Base-by-base conservation (phyloP, 1,140 invertebrate species). In the Samia ricini region DNA sequence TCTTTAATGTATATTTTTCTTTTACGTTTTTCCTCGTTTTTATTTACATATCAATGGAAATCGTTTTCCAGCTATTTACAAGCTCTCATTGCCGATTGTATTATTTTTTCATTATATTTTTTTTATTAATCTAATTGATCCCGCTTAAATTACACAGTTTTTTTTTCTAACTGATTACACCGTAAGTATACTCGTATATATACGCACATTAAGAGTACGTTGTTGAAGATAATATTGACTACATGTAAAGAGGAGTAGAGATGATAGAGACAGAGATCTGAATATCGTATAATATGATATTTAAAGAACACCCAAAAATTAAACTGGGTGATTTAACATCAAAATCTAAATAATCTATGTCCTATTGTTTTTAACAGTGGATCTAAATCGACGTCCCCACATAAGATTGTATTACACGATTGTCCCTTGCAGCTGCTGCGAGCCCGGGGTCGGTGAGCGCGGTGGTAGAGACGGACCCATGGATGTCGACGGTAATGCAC, bases 391-490 rank as follows among this genome's bases (percentile, higher is more conserved):
- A 89, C 95, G 94, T 93, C 95, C 95, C 95, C 95, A 96, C 95
- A 96, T 96, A 50, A 96, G 94, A 92, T 96, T 94, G 92, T 96
- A 96, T 97, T 95, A 97, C 96, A 97, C 96, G 82, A 97, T 96
- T 78, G 96, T 97, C 67, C 96, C 96, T 88, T 96, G 95, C 62
- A 97, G 89, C 74, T 96, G 94, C 74, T 95, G 95, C 1, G 95
- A 93, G 75, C 95, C 95, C 22, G 93, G 92, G 4, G 91, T 79
- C 42, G 90, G 74, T 7, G 78, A 63, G 48, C 64, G 54, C 8
- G 83, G 76, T 1, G 77, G 70, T 33, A 82, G 66, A 3, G 69
- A 64, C 60, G 59, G 89, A 76, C 69, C 93, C 88, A 68, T 90
- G 73, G 61, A 93, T 66, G 69, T 91, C 80, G 59, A 92, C 68